A percentile compares a stretch with the other conserved stretches of the same genome.
phyloP scores from a whole-genome alignment of 1,140 invertebrate genomes.

The Gonatopus flavifemur region DNA sequence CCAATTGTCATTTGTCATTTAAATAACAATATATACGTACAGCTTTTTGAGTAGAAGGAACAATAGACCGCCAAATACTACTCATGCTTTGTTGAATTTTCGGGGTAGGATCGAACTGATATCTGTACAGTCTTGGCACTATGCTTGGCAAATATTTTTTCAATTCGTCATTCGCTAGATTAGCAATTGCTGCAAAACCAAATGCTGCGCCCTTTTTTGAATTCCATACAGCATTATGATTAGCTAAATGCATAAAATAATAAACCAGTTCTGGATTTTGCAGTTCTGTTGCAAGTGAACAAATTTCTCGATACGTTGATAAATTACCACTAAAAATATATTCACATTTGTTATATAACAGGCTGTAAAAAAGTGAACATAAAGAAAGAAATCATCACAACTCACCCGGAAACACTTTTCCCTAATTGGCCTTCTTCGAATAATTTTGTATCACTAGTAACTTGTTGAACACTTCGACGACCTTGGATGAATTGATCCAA shows the following conservation, averaged over 20 bases:
- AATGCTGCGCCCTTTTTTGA: constrained; percentile 91
- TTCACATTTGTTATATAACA: not conserved
- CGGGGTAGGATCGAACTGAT: constrained; percentile 88
- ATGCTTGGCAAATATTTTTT: constrained; percentile 80
- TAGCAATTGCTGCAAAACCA: constrained; percentile 83
- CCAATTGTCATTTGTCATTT: not conserved
- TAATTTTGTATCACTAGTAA: constrained; percentile 79
- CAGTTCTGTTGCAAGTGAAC: constrained; percentile 87
- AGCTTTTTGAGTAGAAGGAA: constrained; percentile 81
- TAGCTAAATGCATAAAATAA: constrained; percentile 92
- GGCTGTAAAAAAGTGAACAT: not conserved
- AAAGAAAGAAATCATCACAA: not conserved
- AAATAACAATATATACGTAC: constrained; percentile 56
- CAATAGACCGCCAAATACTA: constrained; percentile 87
- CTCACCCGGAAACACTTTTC: constrained; percentile 79
- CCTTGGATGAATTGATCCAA: constrained; percentile 81
- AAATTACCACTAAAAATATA: constrained; percentile 69
- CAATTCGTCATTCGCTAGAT: constrained; percentile 79
- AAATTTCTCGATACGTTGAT: constrained; percentile 92
- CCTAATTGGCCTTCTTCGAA: constrained; percentile 87
- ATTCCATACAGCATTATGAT: constrained; percentile 92
- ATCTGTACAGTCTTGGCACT: constrained; percentile 85
- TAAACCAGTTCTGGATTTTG: constrained; percentile 94
- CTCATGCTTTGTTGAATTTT: constrained; percentile 90
- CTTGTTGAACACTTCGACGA: constrained; percentile 70